Evolutionary conservation across 1,140 invertebrate species (phyloP).

Genomic region (Sminthurides bifidus): DNA sequence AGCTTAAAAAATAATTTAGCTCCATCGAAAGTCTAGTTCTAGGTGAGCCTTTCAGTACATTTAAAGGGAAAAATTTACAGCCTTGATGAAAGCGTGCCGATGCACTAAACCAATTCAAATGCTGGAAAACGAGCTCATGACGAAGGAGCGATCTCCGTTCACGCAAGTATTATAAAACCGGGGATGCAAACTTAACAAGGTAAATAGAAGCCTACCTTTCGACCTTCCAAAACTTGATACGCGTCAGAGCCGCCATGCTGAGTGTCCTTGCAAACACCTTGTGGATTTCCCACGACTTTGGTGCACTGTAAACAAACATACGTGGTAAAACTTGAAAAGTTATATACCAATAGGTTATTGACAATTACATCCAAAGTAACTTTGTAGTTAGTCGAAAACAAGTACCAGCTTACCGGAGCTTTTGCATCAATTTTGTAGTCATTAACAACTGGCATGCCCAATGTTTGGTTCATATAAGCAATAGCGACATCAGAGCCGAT

Average conservation of each 20-base stretch:
- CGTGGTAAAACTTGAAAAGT: not conserved
- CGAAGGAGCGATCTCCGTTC: not conserved
- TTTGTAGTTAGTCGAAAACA: not conserved
- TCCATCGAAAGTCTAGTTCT: not conserved
- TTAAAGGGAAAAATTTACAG: not conserved
- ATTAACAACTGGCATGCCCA: constrained; percentile 38
- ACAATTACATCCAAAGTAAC: not conserved
- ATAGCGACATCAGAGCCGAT: constrained; percentile 71
- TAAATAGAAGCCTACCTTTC: constrained; percentile 1
- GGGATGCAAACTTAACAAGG: not conserved
- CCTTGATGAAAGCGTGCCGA: not conserved
- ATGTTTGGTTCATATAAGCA: constrained; percentile 48
- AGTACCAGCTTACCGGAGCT: constrained; percentile 37
- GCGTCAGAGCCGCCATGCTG: constrained; percentile 44
- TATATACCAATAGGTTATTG: not conserved
- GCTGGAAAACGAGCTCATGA: not conserved
- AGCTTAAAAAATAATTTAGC: too few species aligned
- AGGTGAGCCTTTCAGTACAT: not conserved
- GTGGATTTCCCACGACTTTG: constrained; percentile 68
- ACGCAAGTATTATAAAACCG: not conserved
- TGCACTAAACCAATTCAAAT: not conserved
- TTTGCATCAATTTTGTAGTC: constrained; percentile 65
- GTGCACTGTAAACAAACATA: constrained; percentile 51
- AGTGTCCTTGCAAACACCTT: constrained; percentile 72
- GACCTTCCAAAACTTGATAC: constrained; percentile 24